Evolutionary conservation across 2,113 vertebrate genomes (phyloP).

Genomic region (Lepisosteus oculatus): DNA sequence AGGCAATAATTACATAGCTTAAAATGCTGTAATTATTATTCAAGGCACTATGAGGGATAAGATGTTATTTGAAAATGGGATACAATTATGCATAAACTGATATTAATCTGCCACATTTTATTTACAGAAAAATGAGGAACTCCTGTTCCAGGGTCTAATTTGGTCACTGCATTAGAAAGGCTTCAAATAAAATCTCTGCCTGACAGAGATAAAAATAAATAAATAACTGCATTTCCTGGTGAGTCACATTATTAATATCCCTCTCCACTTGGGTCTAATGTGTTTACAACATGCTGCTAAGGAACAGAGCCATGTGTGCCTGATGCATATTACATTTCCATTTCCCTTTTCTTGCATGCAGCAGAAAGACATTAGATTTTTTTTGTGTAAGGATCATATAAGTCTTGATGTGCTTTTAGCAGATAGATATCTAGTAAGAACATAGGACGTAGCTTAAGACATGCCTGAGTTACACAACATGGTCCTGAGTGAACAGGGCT

Average conservation of each 20-base stretch:
- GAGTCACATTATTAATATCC: too few relatives aligned
- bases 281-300: too few relatives aligned
- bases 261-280: too few relatives aligned
- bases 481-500: neutral
- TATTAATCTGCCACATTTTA: neutral
- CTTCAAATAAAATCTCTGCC: too few relatives aligned
- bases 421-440: neutral
- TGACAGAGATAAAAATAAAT: too few relatives aligned
- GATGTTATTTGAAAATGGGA: constrained; percentile 5
- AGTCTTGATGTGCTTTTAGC: neutral
- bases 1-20: constrained; percentile 3
- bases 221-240: too few relatives aligned
- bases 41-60: constrained; percentile 2
- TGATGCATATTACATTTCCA: neutral
- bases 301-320: too few relatives aligned
- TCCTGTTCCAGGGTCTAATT: neutral
- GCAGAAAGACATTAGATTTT: neutral
- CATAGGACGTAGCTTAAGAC: neutral
- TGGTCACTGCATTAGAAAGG: neutral
- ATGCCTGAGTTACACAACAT: neutral
- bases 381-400: neutral
- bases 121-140: constrained; percentile 6
- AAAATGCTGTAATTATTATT: constrained; percentile 11
- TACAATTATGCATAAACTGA: constrained; percentile 10
- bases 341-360: neutral